These are phyloP conservation scores for Blera fallax DNA, from an alignment of 2,888 invertebrate species.

Conservation along the genomic window DNA sequence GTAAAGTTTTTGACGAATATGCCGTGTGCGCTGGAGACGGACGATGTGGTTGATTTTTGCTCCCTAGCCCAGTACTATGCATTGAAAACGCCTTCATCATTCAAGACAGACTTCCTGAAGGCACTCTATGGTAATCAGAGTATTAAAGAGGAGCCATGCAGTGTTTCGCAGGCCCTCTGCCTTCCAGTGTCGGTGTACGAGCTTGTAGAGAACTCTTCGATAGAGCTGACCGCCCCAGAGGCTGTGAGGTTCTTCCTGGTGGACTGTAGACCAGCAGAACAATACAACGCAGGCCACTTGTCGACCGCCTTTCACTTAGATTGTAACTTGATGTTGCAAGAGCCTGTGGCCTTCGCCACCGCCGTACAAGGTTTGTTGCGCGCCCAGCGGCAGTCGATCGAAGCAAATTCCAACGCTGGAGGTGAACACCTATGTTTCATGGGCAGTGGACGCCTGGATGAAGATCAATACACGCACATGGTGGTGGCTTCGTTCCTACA, in stretches of 20 bases:
- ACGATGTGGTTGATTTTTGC: constrained; percentile 98
- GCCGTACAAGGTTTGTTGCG: constrained; percentile 94
- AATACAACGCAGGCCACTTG: constrained; percentile 98
- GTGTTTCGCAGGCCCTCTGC: constrained; percentile 90
- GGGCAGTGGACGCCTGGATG: constrained; percentile 95
- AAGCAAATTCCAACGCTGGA: constrained; percentile 92
- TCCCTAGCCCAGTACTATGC: constrained; percentile 98
- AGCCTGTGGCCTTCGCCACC: constrained; percentile 96
- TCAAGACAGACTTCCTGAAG: constrained; percentile 91
- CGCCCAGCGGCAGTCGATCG: constrained; percentile 93
- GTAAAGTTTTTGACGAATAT: constrained; percentile 87
- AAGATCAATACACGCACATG: constrained; percentile 98
- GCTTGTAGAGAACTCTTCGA: constrained; percentile 91
- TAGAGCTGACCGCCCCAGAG: constrained; percentile 85
- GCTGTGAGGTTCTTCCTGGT: constrained; percentile 95
- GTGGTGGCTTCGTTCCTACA: constrained; percentile 98
- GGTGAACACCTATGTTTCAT: constrained; percentile 95
- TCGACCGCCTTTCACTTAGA: constrained; percentile 99
- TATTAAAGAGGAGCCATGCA: constrained; percentile 83
- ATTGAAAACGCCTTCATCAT: constrained; percentile 95
- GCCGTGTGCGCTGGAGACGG: constrained; percentile 94
- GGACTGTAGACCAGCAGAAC: constrained; percentile 97
- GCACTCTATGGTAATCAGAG: constrained; percentile 85
- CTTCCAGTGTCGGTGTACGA: constrained; percentile 98
- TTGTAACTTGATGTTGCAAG: constrained; percentile 98